Percentiles rank a stretch among this genome's conserved stretches.
Conservation (phyloP, 2,888 invertebrate genomes). For the Bimastos eiseni region DNA sequence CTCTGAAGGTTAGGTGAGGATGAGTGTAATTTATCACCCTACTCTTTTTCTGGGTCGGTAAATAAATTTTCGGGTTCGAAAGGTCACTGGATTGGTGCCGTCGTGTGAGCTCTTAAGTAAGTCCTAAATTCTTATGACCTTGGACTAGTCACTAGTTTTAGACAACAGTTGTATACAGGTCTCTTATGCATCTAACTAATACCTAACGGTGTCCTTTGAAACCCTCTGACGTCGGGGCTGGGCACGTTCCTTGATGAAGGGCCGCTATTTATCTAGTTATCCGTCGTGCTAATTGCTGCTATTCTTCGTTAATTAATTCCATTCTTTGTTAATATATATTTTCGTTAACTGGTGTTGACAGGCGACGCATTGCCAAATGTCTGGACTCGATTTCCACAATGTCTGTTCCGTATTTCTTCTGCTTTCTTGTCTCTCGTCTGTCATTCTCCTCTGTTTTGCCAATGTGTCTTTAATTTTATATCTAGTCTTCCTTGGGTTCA, state of each 20-base stretch:
- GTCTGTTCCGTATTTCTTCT: neutral
- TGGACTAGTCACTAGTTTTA: neutral
- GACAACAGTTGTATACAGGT: neutral
- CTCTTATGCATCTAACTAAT: neutral
- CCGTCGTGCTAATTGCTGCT: neutral
- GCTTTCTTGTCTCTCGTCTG: neutral
- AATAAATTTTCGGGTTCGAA: neutral
- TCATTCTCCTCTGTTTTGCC: neutral
- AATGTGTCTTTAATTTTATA: too few relatives aligned
- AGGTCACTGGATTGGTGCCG: neutral
- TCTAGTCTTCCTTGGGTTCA: too few relatives aligned
- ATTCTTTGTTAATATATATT: neutral
- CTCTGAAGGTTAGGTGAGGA: neutral
- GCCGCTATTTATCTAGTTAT: neutral
- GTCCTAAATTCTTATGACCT: neutral
- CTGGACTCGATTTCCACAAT: neutral
- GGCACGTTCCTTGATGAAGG: neutral
- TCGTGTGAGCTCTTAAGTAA: neutral
- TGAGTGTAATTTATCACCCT: neutral
- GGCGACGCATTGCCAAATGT: neutral
- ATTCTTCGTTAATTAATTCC: neutral
- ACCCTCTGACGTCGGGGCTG: neutral
- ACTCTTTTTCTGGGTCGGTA: neutral
- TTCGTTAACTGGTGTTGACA: neutral
- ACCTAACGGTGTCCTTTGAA: neutral